phyloP scores from a whole-genome alignment of 2,888 invertebrate species.

The Lacanobia oleracea region DNA sequence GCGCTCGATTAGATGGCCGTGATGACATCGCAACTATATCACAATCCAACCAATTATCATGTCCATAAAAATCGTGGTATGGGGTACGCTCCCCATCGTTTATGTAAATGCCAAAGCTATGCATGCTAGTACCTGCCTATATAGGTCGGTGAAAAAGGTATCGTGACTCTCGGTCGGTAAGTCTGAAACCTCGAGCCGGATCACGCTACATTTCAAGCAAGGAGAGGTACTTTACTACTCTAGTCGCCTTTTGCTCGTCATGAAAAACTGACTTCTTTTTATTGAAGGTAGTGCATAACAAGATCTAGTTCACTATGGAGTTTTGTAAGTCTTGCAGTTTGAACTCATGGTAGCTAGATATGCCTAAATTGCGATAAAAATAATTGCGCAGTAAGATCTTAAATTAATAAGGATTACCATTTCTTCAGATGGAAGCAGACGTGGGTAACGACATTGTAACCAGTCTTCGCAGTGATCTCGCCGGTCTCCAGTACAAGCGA shows the following conservation, averaged over 20 bases:
- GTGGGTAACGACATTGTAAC: constrained; percentile 93
- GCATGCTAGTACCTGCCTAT: constrained; percentile 49
- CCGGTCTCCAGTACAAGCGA: constrained; percentile 95
- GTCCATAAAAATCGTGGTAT: constrained; percentile 67
- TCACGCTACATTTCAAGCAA: constrained; percentile 84
- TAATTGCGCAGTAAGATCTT: neutral
- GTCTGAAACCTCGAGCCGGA: constrained; percentile 82
- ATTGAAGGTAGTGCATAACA: constrained; percentile 41
- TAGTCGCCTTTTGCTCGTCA: constrained; percentile 84
- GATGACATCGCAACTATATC: constrained; percentile 63
- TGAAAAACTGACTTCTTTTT: constrained; percentile 75
- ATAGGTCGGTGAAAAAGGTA: constrained; percentile 76
- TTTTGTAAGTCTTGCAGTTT: constrained; percentile 74
- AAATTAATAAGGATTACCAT: constrained; percentile 1
- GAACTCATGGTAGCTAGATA: neutral
- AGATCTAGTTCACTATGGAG: constrained; percentile 66
- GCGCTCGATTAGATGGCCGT: constrained; percentile 45
- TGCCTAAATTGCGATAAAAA: neutral
- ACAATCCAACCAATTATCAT: constrained; percentile 69
- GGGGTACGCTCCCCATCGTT: constrained; percentile 68
- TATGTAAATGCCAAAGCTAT: constrained; percentile 73
- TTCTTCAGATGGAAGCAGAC: constrained; percentile 90
- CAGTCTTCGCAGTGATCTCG: constrained; percentile 95
- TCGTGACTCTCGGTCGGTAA: constrained; percentile 84
- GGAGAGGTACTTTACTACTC: constrained; percentile 76